These are phyloP conservation scores for Chaetoderma sp. DNA, from an alignment of 2,888 invertebrate species.

Conservation along the genomic window DNA sequence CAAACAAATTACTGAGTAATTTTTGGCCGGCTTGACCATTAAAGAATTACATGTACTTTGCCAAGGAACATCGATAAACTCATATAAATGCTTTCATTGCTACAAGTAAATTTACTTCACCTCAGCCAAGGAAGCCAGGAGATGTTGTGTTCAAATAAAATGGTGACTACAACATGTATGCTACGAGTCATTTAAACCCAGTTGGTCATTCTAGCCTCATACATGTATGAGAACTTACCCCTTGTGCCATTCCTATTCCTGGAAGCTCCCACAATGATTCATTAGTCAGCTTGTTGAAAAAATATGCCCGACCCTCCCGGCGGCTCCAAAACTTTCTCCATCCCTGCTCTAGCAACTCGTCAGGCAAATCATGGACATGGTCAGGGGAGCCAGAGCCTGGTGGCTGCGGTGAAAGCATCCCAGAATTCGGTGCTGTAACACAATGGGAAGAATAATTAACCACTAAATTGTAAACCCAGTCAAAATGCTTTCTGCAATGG, in stretches of 20 bases:
- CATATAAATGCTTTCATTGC: no score
- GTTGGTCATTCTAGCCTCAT: background rate
- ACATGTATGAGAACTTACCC: no score
- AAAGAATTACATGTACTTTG: no score
- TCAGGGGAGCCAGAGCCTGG: constrained; percentile 47
- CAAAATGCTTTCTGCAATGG: no score
- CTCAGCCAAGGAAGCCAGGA: background rate
- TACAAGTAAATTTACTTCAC: background rate
- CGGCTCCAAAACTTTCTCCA: constrained; percentile 98
- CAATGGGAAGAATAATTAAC: no score
- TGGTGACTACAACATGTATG: constrained; percentile 1
- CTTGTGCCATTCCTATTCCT: constrained; percentile 73
- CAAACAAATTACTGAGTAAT: no score
- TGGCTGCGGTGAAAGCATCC: constrained; percentile 38
- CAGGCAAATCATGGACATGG: constrained; percentile 73
- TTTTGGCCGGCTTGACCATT: no score
- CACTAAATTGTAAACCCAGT: no score
- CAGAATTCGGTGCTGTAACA: no score
- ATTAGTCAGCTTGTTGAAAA: constrained; percentile 95
- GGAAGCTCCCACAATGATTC: constrained; percentile 99
- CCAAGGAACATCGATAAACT: no score
- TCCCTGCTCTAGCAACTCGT: constrained; percentile 84
- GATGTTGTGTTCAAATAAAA: background rate
- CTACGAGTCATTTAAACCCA: background rate
- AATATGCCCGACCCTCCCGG: constrained; percentile 93